A percentile compares a stretch with the other conserved stretches of the same genome.
phyloP scores from a whole-genome alignment of 2,113 vertebrate genomes.

The Bathybates hornii region DNA sequence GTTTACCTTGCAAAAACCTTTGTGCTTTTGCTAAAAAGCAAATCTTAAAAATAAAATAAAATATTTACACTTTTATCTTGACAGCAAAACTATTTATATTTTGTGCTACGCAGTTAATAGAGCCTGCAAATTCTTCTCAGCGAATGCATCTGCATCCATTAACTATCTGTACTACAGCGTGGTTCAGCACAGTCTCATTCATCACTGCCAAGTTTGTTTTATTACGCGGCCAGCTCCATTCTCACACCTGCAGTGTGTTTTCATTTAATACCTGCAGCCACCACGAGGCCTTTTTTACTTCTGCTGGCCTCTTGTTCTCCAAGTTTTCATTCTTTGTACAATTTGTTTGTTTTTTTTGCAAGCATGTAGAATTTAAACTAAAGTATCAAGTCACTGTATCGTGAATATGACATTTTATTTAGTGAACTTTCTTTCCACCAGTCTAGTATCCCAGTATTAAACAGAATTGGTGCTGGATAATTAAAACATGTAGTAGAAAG shows the following conservation, averaged over 20 bases:
- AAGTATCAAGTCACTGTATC: not conserved
- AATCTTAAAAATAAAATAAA: not conserved
- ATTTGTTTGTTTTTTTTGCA: not conserved
- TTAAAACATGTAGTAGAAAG: not conserved
- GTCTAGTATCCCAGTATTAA: not conserved
- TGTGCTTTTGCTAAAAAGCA: not conserved
- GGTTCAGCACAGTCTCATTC: constrained; percentile 3
- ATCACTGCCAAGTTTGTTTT: constrained; percentile 21
- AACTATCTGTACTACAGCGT: not conserved
- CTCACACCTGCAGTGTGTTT: constrained; percentile 33
- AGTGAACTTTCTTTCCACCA: not conserved
- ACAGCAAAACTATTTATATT: constrained; percentile 26
- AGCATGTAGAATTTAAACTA: not conserved
- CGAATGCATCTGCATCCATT: not conserved
- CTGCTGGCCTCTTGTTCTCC: not conserved
- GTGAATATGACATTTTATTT: not conserved
- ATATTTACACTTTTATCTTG: not conserved
- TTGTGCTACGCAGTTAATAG: not conserved
- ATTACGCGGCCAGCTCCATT: not conserved
- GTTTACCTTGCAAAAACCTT: not conserved
- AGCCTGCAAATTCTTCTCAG: not conserved
- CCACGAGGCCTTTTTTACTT: not conserved
- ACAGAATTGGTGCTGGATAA: not conserved
- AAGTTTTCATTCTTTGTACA: not conserved
- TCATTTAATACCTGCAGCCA: not conserved